These are phyloP conservation scores for Rhodeus uyekii DNA, from an alignment of 2,797 vertebrate species.

Conservation along the genomic window DNA sequence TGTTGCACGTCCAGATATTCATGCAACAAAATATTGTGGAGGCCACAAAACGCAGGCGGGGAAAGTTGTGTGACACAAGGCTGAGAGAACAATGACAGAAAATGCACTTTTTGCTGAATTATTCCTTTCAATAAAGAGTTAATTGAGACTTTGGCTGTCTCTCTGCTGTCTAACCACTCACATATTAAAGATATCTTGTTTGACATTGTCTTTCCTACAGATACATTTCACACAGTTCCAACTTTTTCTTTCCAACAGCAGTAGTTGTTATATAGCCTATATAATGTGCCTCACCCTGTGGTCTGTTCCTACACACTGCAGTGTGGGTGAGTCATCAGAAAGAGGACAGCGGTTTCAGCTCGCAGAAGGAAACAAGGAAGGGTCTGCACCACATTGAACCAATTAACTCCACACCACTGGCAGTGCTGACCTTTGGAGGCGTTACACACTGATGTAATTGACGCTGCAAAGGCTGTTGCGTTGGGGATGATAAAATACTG, in stretches of 20 bases:
- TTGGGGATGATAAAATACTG: conserved; percentile 15
- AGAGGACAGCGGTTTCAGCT: conserved; percentile 12
- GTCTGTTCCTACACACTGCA: conserved; percentile 33
- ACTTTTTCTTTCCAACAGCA: conserved; percentile 46
- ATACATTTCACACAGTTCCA: conserved; percentile 4
- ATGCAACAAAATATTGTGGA: too few species aligned
- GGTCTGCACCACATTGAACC: conserved; percentile 38
- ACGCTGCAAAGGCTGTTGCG: conserved; percentile 46
- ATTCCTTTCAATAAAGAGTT: background rate
- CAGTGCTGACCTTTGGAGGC: conserved; percentile 59
- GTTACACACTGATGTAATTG: conserved; percentile 58
- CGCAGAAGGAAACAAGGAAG: background rate
- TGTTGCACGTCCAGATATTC: too few species aligned
- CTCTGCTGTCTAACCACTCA: background rate
- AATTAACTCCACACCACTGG: conserved; percentile 50
- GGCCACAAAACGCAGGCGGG: too few species aligned
- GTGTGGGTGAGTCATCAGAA: conserved; percentile 36
- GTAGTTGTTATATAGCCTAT: conserved; percentile 5
- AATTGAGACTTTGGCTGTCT: background rate
- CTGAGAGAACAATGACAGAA: background rate
- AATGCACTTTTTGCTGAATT: background rate
- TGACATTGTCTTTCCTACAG: background rate
- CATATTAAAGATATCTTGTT: background rate
- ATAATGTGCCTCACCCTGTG: conserved; percentile 12
- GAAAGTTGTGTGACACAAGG: background rate